These are phyloP conservation scores for Hoplodrina ambigua DNA, from an alignment of 2,888 invertebrate genomes.

Conservation along the genomic window DNA sequence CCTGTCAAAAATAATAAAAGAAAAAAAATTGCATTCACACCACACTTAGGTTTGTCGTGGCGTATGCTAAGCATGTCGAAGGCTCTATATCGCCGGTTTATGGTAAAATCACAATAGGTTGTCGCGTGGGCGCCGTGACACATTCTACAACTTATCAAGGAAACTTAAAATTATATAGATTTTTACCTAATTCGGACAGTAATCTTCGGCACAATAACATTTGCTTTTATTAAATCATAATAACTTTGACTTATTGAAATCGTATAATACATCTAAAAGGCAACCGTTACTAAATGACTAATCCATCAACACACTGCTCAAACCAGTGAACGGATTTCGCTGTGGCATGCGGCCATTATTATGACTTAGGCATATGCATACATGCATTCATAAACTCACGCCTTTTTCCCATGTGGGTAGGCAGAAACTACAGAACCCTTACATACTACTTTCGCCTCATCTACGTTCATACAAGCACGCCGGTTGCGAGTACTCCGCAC, in stretches of 20 bases:
- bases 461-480: too few species aligned
- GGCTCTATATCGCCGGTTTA: constrained; percentile 50
- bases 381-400: too few species aligned
- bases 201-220: constrained; percentile 52
- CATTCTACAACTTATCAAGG: constrained; percentile 71
- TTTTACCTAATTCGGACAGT: constrained; percentile 66
- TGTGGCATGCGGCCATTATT: too few species aligned
- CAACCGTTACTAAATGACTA: too few species aligned
- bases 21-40: not conserved
- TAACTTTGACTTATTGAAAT: constrained; percentile 37
- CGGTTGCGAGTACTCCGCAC: too few species aligned
- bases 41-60: not conserved
- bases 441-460: too few species aligned
- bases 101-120: constrained; percentile 62
- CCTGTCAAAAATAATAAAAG: too few species aligned
- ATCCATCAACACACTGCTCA: too few species aligned
- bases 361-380: too few species aligned
- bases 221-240: constrained; percentile 47
- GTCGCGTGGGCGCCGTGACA: constrained; percentile 70
- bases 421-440: too few species aligned
- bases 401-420: too few species aligned
- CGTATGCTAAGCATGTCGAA: constrained; percentile 50
- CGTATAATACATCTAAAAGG: constrained; percentile 19
- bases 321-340: too few species aligned
- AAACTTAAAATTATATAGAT: constrained; percentile 64